Base-by-base conservation (phyloP, 2,113 vertebrate genomes). In the Saccopteryx leptura region DNA sequence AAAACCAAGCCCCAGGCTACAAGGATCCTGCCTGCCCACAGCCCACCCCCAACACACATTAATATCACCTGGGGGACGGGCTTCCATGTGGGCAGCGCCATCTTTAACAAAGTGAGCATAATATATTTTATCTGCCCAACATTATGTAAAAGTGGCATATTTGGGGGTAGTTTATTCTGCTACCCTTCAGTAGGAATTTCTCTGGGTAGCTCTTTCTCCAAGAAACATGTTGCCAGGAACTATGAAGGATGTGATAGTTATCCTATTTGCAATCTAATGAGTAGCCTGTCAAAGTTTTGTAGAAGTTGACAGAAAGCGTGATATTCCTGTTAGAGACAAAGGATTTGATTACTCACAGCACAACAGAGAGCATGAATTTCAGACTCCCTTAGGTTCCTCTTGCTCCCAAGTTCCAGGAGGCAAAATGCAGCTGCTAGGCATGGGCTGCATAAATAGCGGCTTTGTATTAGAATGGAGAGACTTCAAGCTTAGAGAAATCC, bases 251-350 rank as follows among this genome's bases (percentile, higher is more conserved):
- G 76, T 89, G 78, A 31, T 85, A 83, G 48, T 82, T 86, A 46
- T n/a, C 28, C 75, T 78, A 76, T 10, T 87, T 87, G 63, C 18
- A 83, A 90, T 24, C 60, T 90, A 88, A 80, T 11, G 85, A 88
- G 48, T 39, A 92, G 56, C 33, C 26, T 94, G 65, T 3, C 21
- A 93, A 52, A 79, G 54, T 93, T 93, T 92, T 50, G 66, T 71
- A 80, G 48, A 90, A 87, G 14, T 71, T 83, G 60, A 52, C 74
- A 88, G 31, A 92, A 90, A 15, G 23, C 50, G 23, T 33, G 33
- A 82, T 46, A 82, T 84, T 87, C 26, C 23, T 65, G 9, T 90
- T 26, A 50, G 63, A 96, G 54, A 92, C 71, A 86, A 96, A 96
- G 69, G 87, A 24, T 10, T 96, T 88, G 72, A 76, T 90, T 88